phyloP scores from a whole-genome alignment of 2,797 vertebrate species.

The Acomys russatus region DNA sequence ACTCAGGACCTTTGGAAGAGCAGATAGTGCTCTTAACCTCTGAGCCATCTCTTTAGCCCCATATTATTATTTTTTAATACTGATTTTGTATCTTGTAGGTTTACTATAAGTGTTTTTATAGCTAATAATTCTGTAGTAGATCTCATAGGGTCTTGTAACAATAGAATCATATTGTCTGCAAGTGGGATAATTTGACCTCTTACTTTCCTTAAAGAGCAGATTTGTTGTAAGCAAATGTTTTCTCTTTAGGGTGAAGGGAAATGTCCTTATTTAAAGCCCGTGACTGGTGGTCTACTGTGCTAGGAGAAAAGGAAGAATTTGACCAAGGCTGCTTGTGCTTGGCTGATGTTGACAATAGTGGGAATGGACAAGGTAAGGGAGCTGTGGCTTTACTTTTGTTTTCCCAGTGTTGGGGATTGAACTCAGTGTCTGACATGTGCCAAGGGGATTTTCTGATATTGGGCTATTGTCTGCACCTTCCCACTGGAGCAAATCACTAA shows the following conservation, averaged over 20 bases:
- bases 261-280: conserved; percentile 99
- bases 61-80: neutral
- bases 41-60: too few relatives aligned
- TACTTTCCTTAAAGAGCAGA: conserved; percentile 8
- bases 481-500: neutral
- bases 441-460: neutral
- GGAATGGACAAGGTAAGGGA: conserved; percentile 93
- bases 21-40: too few relatives aligned
- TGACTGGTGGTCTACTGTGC: conserved; percentile 96
- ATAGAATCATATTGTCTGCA: neutral
- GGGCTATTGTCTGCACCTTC: neutral
- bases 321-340: conserved; percentile 97
- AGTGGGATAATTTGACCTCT: neutral
- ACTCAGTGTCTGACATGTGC: neutral
- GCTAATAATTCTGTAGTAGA: neutral
- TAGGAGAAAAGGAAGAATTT: conserved; percentile 98
- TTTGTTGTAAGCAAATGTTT: conserved; percentile 72
- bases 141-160: neutral
- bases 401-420: neutral
- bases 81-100: neutral
- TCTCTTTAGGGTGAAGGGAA: conserved; percentile 86
- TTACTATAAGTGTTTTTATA: neutral
- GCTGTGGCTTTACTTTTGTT: neutral
- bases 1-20: too few relatives aligned
- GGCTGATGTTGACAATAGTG: conserved; percentile 97